Base-by-base conservation (phyloP, 2,113 vertebrate genomes). In the Pedionomus torquatus region DNA sequence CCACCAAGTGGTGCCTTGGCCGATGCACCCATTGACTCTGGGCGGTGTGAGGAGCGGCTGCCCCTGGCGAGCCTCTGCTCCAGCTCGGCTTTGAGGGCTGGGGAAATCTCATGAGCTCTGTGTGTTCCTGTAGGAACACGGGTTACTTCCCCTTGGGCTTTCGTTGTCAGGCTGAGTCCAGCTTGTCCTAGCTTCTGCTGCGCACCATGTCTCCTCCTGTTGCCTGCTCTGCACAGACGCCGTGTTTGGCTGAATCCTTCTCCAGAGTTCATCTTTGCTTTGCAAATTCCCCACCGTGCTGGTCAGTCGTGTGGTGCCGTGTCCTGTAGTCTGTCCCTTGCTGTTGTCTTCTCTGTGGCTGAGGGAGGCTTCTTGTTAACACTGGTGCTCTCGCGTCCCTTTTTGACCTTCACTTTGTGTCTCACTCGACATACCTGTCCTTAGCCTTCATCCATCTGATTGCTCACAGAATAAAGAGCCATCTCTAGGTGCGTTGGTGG, bases 1-100 rank as follows among this genome's bases (percentile, higher is more conserved):
- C 11, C 25, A 31, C n/a, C 6, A 1, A 30, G 0, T 7, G 44
- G 3, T 1, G 58, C 65, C 58, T 33, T 39, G 65, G 46, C 65
- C 57, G 49, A 17, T 4, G 1, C 51, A 43, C 30, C 74, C 28
- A 3, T 8, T 8, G 26, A 4, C 44, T 20, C 13, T 0, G 11
- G 54, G 37, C 0, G 0, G n/a, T 44, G 57, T 41, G 52, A 24
- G 8, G 28, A 70, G 39, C 54, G 83, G 2, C 16, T 39, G 26
- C 11, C 58, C 13, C 43, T 49, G 83, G 11, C 8, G 46, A 81
- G 46, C 55, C 51, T 77, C 24, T 17, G 55, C 65, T 39, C 13
- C 9, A 28, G 55, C 19, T 2, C 4, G 10, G 43, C 61, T 63
- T 43, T 33, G 68, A 33, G 48, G 8, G 30, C 14, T 51, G 55